phyloP scores from a whole-genome alignment of 2,888 invertebrate species.

The Drosophila formosana region DNA sequence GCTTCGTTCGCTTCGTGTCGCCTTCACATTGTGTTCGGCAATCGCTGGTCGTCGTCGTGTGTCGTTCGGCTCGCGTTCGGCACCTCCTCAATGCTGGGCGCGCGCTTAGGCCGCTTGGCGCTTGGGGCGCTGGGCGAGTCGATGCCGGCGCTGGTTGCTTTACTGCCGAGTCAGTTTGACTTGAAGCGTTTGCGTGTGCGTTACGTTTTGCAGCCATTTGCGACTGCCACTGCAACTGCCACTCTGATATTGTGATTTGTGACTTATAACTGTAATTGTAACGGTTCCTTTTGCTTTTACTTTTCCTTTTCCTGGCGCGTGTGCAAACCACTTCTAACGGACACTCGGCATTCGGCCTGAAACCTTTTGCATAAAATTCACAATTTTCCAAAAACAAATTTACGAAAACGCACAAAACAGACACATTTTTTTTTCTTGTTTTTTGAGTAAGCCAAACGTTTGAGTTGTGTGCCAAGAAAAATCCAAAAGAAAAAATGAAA shows the following conservation, averaged over 20 bases:
- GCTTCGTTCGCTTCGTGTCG: constrained; percentile 7
- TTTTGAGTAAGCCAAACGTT: constrained; percentile 49
- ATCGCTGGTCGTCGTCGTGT: constrained; percentile 2
- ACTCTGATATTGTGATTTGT: constrained; percentile 17
- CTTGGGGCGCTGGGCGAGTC: constrained; percentile 54
- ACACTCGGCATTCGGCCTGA: background rate
- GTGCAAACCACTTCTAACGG: constrained; percentile 46
- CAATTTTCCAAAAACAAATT: constrained; percentile 6
- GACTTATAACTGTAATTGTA: constrained; percentile 10
- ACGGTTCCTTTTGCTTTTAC: background rate
- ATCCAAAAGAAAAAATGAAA: background rate
- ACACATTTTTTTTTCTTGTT: constrained; percentile 48
- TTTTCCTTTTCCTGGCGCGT: constrained; percentile 39
- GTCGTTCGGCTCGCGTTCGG: constrained; percentile 10
- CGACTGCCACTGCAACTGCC: constrained; percentile 29
- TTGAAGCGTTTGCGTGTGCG: constrained; percentile 85
- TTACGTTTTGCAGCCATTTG: constrained; percentile 65
- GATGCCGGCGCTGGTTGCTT: constrained; percentile 57
- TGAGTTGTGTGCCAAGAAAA: constrained; percentile 31
- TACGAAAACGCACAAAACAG: constrained; percentile 1
- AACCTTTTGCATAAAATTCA: constrained; percentile 1
- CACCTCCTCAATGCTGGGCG: constrained; percentile 46
- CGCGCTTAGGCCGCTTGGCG: constrained; percentile 41
- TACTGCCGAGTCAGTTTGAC: constrained; percentile 79
- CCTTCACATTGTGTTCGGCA: constrained; percentile 4